phyloP scores from a whole-genome alignment of 1,140 invertebrate genomes.

The Bicyclus anynana region DNA sequence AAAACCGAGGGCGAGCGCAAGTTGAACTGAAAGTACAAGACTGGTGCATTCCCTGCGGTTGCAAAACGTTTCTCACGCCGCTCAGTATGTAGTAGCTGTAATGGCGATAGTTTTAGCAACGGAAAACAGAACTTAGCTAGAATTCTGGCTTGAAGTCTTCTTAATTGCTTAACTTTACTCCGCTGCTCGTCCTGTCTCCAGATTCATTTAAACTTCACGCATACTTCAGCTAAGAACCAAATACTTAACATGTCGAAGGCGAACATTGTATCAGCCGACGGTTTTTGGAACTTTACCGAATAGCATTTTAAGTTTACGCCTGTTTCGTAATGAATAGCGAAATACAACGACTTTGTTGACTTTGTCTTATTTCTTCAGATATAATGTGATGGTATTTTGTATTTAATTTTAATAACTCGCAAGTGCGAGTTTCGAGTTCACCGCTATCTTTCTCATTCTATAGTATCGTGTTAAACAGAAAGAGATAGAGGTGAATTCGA shows the following conservation, averaged over 20 bases:
- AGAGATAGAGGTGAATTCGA: too few relatives aligned
- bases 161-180: constrained; percentile 72
- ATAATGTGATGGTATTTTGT: too few relatives aligned
- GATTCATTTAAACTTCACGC: constrained; percentile 55
- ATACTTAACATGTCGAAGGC: constrained; percentile 12
- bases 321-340: too few relatives aligned
- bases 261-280: background rate
- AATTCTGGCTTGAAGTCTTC: constrained; percentile 47
- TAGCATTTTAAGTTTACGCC: background rate
- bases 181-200: constrained; percentile 49
- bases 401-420: too few relatives aligned
- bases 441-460: too few relatives aligned
- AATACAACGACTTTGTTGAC: too few relatives aligned
- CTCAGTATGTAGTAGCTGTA: constrained; percentile 44
- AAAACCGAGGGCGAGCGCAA: too few relatives aligned
- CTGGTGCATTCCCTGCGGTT: constrained; percentile 15
- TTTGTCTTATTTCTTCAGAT: too few relatives aligned
- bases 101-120: constrained; percentile 69
- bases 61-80: constrained; percentile 6
- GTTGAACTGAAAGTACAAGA: constrained; percentile 1
- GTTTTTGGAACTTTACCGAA: background rate
- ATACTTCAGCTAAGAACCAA: constrained; percentile 46
- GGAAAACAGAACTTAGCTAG: constrained; percentile 63
- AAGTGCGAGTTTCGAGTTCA: too few relatives aligned
- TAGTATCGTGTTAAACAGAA: too few relatives aligned